Evolutionary conservation across 1,140 invertebrate genomes (phyloP).

Genomic region (Gryllus bimaculatus): DNA sequence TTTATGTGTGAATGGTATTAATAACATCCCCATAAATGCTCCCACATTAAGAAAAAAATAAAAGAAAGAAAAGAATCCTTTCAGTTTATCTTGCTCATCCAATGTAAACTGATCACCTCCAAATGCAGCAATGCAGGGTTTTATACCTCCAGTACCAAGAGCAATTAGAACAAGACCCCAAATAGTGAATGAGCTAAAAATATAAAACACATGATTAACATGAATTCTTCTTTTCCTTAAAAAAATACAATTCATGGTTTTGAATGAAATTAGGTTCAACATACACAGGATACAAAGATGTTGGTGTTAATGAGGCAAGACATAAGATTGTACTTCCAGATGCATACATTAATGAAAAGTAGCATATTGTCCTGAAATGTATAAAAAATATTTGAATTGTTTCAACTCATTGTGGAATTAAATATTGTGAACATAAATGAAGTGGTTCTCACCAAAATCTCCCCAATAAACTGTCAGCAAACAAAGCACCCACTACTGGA

Average conservation of each 20-base stretch:
- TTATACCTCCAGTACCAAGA: slow-evolving; percentile 64
- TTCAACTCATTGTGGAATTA: neutral
- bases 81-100: slow-evolving; percentile 46
- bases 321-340: slow-evolving; percentile 73
- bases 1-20: slow-evolving; percentile 61
- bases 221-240: neutral
- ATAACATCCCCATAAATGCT: slow-evolving; percentile 59
- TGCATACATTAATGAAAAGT: slow-evolving; percentile 78
- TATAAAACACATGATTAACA: neutral
- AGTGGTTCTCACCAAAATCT: slow-evolving; percentile 54
- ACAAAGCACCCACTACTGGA: slow-evolving; percentile 73
- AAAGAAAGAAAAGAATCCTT: slow-evolving; percentile 67
- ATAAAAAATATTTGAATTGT: slow-evolving; percentile 9
- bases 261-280: slow-evolving; percentile 21
- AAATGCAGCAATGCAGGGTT: slow-evolving; percentile 68
- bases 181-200: slow-evolving; percentile 36
- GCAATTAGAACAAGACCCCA: slow-evolving; percentile 52
- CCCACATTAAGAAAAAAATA: slow-evolving; percentile 75
- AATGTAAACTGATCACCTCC: slow-evolving; percentile 67
- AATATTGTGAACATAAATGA: neutral
- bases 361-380: slow-evolving; percentile 64
- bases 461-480: slow-evolving; percentile 79
- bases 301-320: slow-evolving; percentile 45
- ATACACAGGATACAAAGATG: slow-evolving; percentile 43
- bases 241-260: neutral